Conservation (phyloP, 37 sponge, comb jelly and placozoan genomes). For the Agelas oroides region DNA sequence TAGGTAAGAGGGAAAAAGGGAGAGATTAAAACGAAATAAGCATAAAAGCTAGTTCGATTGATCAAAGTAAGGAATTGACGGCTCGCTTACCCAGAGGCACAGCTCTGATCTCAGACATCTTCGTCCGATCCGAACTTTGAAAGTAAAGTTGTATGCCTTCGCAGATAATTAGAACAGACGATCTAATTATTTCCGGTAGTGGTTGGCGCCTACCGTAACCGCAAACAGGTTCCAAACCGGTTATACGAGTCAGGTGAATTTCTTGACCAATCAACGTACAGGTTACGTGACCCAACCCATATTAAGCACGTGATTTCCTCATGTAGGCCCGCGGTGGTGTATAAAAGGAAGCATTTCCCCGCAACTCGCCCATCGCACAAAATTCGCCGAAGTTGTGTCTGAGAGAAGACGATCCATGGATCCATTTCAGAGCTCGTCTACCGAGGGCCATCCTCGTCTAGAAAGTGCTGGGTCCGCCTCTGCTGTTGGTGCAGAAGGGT, state of each 20-base stretch:
- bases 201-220: conserved; percentile 14
- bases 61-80: neutral
- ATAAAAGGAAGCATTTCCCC: conserved; percentile 39
- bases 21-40: neutral
- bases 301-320: conserved; percentile 59
- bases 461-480: conserved; percentile 69
- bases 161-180: too few species aligned
- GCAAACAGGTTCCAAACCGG: conserved; percentile 33
- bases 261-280: conserved; percentile 14
- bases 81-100: conserved; percentile 80
- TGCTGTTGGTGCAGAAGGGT: conserved; percentile 77
- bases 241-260: conserved; percentile 42
- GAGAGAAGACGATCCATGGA: conserved; percentile 48
- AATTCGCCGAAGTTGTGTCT: conserved; percentile 39
- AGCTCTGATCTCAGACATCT: conserved; percentile 83
- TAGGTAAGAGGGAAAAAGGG: neutral
- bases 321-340: conserved; percentile 3
- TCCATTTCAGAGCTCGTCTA: conserved; percentile 45
- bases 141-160: too few species aligned
- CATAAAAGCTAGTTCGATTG: neutral
- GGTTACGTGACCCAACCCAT: neutral
- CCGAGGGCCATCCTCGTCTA: conserved; percentile 55
- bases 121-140: neutral
- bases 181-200: too few species aligned
- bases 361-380: neutral